Evolutionary conservation across 1,140 invertebrate species (phyloP).

Genomic region (Bombus pyrosoma): DNA sequence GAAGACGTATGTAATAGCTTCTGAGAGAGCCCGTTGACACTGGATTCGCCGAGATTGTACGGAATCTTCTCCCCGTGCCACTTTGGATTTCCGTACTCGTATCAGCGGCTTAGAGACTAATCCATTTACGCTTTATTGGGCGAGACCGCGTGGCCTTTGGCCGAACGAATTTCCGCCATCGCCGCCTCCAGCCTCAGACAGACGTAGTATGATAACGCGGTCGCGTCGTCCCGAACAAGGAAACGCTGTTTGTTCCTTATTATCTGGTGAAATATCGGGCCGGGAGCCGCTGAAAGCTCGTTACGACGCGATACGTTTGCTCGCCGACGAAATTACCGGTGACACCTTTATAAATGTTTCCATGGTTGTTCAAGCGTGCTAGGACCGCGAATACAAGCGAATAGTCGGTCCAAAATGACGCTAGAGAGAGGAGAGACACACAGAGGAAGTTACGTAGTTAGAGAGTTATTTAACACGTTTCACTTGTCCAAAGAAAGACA

Average conservation of each 20-base stretch:
- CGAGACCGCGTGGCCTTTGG: constrained; percentile 27
- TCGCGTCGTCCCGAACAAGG: constrained; percentile 23
- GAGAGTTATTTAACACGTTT: too few relatives aligned
- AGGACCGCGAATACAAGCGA: too few relatives aligned
- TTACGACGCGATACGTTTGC: constrained; percentile 24
- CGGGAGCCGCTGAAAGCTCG: constrained; percentile 30
- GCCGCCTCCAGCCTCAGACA: neutral
- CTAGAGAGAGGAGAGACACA: neutral
- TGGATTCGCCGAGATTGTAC: constrained; percentile 51
- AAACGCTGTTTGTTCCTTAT: constrained; percentile 54
- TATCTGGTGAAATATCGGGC: constrained; percentile 46
- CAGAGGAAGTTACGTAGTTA: neutral
- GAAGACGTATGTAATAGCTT: constrained; percentile 44
- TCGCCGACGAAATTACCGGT: constrained; percentile 4
- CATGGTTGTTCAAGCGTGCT: neutral
- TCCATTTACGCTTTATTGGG: constrained; percentile 58
- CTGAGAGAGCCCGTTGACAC: constrained; percentile 46
- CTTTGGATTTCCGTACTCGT: constrained; percentile 45
- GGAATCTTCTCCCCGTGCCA: constrained; percentile 20
- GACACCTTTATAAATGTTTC: constrained; percentile 28
- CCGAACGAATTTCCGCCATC: constrained; percentile 36
- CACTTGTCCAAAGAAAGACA: too few relatives aligned
- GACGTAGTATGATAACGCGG: constrained; percentile 26
- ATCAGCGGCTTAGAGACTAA: constrained; percentile 46
- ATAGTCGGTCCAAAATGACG: neutral